phyloP scores from a whole-genome alignment of 2,797 vertebrate species.

The Florisuga fusca region DNA sequence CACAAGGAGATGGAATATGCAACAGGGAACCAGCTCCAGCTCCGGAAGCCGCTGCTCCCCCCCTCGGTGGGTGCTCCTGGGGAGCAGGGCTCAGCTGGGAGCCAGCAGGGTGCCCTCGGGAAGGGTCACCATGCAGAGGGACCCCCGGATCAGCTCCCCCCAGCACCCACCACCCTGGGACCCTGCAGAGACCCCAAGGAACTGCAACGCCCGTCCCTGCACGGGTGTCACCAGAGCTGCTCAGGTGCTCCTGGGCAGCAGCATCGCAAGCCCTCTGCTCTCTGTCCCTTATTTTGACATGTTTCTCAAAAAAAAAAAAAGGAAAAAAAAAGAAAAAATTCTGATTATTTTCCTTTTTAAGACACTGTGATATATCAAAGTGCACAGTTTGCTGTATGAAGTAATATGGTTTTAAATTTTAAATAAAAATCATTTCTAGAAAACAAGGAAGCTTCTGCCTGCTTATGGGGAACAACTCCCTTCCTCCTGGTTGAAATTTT shows the following conservation, averaged over 20 bases:
- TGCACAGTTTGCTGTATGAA: slow-evolving; percentile 99
- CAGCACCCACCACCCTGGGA: not conserved
- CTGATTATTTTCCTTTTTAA: slow-evolving; percentile 97
- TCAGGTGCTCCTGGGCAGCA: not conserved
- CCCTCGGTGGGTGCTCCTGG: not conserved
- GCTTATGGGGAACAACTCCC: not conserved
- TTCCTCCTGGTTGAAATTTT: not conserved
- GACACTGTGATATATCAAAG: slow-evolving; percentile 99
- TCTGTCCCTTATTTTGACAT: slow-evolving; percentile 19
- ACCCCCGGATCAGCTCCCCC: not conserved
- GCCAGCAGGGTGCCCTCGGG: not conserved
- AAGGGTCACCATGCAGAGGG: not conserved
- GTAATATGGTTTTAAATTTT: slow-evolving; percentile 97
- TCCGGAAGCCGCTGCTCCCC: not conserved
- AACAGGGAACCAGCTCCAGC: not conserved
- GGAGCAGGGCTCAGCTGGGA: rapidly evolving
- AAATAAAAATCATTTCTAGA: slow-evolving; percentile 91
- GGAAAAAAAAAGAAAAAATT: slow-evolving; percentile 70
- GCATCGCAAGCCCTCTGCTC: not conserved
- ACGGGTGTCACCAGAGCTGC: not conserved
- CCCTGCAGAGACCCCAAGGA: too few relatives aligned
- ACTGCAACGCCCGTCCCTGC: too few relatives aligned
- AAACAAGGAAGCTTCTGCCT: slow-evolving; percentile 22
- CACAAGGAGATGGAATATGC: not conserved
- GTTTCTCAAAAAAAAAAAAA: slow-evolving; percentile 61